These are phyloP conservation scores for Chrysodeixis includens DNA, from an alignment of 2,888 invertebrate species.

Conservation along the genomic window DNA sequence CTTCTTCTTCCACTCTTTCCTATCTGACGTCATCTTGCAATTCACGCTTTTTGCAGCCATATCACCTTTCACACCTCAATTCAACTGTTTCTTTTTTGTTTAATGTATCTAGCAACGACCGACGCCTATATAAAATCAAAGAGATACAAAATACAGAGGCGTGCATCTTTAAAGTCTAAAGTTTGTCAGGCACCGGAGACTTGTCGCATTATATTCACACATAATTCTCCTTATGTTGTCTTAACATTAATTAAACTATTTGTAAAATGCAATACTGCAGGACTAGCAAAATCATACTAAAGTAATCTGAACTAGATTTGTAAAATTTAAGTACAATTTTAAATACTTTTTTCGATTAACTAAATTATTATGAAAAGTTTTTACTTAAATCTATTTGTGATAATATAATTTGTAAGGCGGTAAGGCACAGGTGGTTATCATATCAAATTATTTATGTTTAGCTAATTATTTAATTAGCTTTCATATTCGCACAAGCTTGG, in stretches of 20 bases:
- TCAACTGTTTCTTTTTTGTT: too few species aligned
- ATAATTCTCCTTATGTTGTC: too few species aligned
- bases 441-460: background rate
- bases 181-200: too few species aligned
- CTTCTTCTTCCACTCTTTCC: too few species aligned
- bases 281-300: conserved; percentile 44
- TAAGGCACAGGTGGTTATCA: conserved; percentile 1
- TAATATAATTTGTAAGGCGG: background rate
- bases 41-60: too few species aligned
- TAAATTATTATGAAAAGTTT: background rate
- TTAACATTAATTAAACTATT: conserved; percentile 1
- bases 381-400: background rate
- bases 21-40: too few species aligned
- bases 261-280: conserved; percentile 41
- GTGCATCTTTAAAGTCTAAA: too few species aligned
- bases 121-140: too few species aligned
- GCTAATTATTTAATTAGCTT: background rate
- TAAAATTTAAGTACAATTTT: conserved; percentile 19
- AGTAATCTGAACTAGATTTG: conserved; percentile 3
- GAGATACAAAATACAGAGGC: too few species aligned
- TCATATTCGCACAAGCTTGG: background rate
- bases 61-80: too few species aligned
- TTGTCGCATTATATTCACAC: too few species aligned
- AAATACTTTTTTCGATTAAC: conserved; percentile 1
- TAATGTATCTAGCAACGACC: too few species aligned